Evolutionary conservation across 1,140 invertebrate genomes (phyloP), one percentile per base, ranked within the genome.

Genomic region (Reticulitermes speratus): DNA sequence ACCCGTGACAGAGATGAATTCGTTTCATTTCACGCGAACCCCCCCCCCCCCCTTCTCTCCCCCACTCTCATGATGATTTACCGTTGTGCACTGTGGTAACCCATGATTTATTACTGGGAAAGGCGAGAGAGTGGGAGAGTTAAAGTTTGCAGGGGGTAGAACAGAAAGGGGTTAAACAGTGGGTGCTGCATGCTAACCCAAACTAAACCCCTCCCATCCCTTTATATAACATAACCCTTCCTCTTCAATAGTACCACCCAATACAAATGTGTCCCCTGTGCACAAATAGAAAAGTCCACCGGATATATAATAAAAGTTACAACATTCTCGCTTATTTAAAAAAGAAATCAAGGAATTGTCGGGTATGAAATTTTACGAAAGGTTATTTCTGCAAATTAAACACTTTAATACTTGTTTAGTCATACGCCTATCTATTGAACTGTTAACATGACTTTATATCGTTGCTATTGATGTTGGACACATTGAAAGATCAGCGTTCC

Each of bases 21-120:
- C 65, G 85, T 86, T 86, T 86, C 85, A 86, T 86, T 86, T 86
- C 85, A 86, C 85, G 44, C 48, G 85, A 48, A 83, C 44, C 23
- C 11, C 65, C 65, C 85, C 85, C 38, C 59, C 85, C 25, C 44
- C 82, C 19, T 5, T 32, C 84, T 16, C 82, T 83, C 82, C 12
- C 52, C 12, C 82, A 8, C 38, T 86, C 84, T 45, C 84, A 32
- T 84, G 84, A 86, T 86, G 85, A 86, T 86, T 86, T 86, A 86
- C 85, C 65, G 75, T 48, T 55, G 81, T 83, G 85, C 85, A 83
- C 48, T 82, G 85, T 86, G 85, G 85, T 86, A 86, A 83, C 65
- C 85, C 85, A 86, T 86, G 85, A 86, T 86, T 86, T 86, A 86
- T 86, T 83, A 86, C 55, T 65, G 45, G 69, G 82, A 86, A 86